Evolutionary conservation across 2,888 invertebrate genomes (phyloP).

Genomic region (Cephus runcator): DNA sequence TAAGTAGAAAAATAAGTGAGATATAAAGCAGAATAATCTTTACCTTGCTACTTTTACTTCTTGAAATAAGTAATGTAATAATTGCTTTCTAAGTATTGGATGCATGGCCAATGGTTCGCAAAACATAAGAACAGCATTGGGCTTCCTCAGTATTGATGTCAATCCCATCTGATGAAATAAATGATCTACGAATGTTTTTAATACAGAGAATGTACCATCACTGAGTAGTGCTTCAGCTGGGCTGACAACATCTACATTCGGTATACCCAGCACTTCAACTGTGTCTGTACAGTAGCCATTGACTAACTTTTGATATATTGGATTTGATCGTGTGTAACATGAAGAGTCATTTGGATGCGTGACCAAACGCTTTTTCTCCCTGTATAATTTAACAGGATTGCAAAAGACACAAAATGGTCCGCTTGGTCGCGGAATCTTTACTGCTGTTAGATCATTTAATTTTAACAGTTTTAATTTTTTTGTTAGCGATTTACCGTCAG

Average conservation of each 20-base stretch:
- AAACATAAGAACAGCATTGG: conserved; percentile 62
- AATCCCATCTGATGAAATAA: conserved; percentile 63
- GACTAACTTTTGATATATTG: conserved; percentile 58
- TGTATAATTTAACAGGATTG: conserved; percentile 59
- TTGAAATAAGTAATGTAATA: conserved; percentile 63
- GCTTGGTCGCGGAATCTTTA: conserved; percentile 53
- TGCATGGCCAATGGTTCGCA: conserved; percentile 63
- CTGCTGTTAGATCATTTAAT: conserved; percentile 48
- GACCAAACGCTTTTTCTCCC: conserved; percentile 57
- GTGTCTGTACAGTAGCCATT: conserved; percentile 63
- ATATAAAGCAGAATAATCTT: conserved; percentile 6
- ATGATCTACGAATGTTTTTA: conserved; percentile 62
- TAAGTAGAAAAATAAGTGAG: neutral
- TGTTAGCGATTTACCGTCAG: conserved; percentile 53
- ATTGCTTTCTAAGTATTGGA: conserved; percentile 57
- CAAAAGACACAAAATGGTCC: conserved; percentile 64
- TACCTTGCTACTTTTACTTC: conserved; percentile 64
- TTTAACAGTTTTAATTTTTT: conserved; percentile 54
- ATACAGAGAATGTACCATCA: conserved; percentile 57
- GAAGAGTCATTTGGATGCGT: conserved; percentile 52
- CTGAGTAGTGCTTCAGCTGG: conserved; percentile 61
- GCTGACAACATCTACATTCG: conserved; percentile 62
- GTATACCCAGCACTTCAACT: conserved; percentile 58
- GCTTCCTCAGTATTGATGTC: conserved; percentile 56
- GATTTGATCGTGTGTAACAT: conserved; percentile 55